Evolutionary conservation across 2,888 invertebrate species (phyloP), one percentile per base, ranked within the genome.

Genomic region (Synanthedon formicaeformis): DNA sequence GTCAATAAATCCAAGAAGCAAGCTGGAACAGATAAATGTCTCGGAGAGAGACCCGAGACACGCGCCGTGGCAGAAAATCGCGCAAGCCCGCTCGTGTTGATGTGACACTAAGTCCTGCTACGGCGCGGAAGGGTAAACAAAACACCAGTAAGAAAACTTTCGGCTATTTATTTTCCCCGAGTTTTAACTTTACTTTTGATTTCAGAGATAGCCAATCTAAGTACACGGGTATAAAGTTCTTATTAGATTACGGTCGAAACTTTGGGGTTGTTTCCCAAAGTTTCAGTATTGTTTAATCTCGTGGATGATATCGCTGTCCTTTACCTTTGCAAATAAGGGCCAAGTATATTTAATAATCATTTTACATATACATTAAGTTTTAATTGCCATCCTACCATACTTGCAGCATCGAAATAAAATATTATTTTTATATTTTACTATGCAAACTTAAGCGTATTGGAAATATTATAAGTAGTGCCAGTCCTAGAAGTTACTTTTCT

Each of bases 1-100:
- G 81, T 82, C 81, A 81, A 85, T 83, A 84, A 84, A 82, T 82
- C 81, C 74, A 79, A 78, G 75, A 73, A 74, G 67, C 75, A 72
- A 71, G 71, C 71, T 71, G 68, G 69, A 70, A 66, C 75, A 77
- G 81, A 81, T 81, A 82, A 73, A 82, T 78, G 80, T 78, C 75
- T 69, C 67, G 54, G 53, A 55, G 56, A 61, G 65, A 60, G 66
- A 63, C 62, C 59, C 61, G 49, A 18, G 40, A 11, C 50, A 60
- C 58, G 1, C 59, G 58, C 57, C 23, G 49, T 16, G 16, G 58
- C 57, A 57, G 56, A 55, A 56, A 59, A 52, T 56, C 57, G 56
- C 16, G 54, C 57, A 57, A 57, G 56, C 58, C 58, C 58, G 63
- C 63, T 59, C 62, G 65, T 63, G 66, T 71, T 76, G 77, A 79